Base-by-base conservation (phyloP, 1,140 invertebrate species). In the Drosophila rufa region DNA sequence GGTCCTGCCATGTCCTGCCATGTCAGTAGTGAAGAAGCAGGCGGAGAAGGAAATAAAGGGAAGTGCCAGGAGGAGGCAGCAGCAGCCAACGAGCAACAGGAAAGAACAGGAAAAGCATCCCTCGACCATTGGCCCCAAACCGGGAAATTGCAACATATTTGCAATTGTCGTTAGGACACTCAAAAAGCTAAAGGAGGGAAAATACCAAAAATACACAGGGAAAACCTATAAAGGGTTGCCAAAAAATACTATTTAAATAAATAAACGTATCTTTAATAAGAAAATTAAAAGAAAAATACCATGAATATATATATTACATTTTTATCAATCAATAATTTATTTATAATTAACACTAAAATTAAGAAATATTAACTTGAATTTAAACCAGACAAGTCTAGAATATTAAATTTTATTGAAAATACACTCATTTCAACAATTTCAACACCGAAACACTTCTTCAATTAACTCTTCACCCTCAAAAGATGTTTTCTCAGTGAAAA, bases 101-200 rank as follows among this genome's bases (percentile, higher is more conserved):
- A 64, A 67, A 50, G 47, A 76, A 57, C 55, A 50, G 68, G 40
- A 57, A 48, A 51, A 47, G 60, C 38, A 58, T 50, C 42, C 64
- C 45, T 67, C 59, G 58, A 64, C 64, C 64, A 47, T 47, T 67
- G 58, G 42, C 59, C 57, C 42, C 75, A 76, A 70, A 65, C 84
- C 64, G 84, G 76, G 71, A 89, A 87, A 87, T 78, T 83, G 77
- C 80, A 89, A 83, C 86, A 89, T 87, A 87, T 87, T 87, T 87
- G 83, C 83, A 87, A 89, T 89, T 80, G 84, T 89, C 84, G 80
- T 82, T 53, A 64, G 45, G 60, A 45, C 42, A 47, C 15, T 51
- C 45, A 77, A 70, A 68, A 38, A 43, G 46, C 42, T 62, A 9
- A 67, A 47, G 14, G 30, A 61, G 57, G 38, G 19, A 66, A 43